phyloP scores from a whole-genome alignment of 2,888 invertebrate genomes.

The Macropis europaea region DNA sequence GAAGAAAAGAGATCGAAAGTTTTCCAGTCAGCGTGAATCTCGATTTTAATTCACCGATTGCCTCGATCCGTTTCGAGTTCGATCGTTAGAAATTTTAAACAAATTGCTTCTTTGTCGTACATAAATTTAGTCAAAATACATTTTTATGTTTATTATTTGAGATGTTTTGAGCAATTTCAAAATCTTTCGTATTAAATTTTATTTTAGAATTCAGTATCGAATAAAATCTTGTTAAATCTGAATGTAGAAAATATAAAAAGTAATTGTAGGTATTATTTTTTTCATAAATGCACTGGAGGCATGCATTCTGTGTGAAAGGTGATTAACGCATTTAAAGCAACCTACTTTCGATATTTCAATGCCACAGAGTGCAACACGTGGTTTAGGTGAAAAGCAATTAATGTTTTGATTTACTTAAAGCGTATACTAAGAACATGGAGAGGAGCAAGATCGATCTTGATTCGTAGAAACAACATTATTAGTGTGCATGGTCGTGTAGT shows the following conservation, averaged over 20 bases:
- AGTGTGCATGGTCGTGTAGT: no score
- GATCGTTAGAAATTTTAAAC: no score
- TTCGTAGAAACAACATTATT: neutral
- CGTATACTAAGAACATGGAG: neutral
- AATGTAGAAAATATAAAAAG: neutral
- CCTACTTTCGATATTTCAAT: constrained; percentile 42
- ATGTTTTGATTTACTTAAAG: neutral
- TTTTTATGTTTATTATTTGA: no score
- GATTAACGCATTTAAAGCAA: constrained; percentile 16
- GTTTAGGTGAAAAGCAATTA: constrained; percentile 43
- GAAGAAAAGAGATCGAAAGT: constrained; percentile 42
- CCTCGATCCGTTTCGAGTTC: neutral
- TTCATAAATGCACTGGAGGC: neutral
- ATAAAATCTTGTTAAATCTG: no score
- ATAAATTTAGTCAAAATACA: no score
- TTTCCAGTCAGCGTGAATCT: constrained; percentile 8
- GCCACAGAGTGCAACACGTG: neutral
- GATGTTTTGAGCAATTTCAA: no score
- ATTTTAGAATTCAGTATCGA: no score
- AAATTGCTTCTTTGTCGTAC: no score
- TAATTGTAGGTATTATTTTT: neutral
- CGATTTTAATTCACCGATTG: neutral
- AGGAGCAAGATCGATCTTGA: constrained; percentile 7
- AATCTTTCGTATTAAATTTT: no score
- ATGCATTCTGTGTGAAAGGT: constrained; percentile 7